Conservation (phyloP, 2,888 invertebrate genomes). For the Habrosyne pyritoides region DNA sequence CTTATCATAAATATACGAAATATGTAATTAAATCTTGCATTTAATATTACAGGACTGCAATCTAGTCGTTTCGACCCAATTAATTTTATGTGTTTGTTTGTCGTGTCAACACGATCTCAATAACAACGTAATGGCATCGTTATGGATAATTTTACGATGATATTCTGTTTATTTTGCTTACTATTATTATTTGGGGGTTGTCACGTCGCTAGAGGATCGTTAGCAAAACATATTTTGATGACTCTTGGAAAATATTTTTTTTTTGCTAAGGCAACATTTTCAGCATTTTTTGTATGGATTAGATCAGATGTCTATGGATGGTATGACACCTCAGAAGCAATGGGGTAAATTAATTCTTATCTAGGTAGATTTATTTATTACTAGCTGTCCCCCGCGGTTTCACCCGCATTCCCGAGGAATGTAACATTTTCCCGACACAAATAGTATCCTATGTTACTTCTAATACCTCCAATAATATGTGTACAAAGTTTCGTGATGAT, state of each 20-base stretch:
- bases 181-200: background rate
- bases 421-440: too few species aligned
- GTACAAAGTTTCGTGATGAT: too few species aligned
- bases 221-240: background rate
- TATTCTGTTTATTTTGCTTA: background rate
- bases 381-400: too few species aligned
- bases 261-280: background rate
- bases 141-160: slow-evolving; percentile 1
- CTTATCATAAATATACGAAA: slow-evolving; percentile 1
- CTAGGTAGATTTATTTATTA: too few species aligned
- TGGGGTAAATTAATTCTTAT: too few species aligned
- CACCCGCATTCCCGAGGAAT: too few species aligned
- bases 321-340: too few species aligned
- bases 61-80: slow-evolving; percentile 20
- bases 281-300: too few species aligned
- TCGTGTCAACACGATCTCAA: slow-evolving; percentile 8
- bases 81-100: slow-evolving; percentile 27
- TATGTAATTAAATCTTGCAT: slow-evolving; percentile 12
- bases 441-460: too few species aligned
- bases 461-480: too few species aligned
- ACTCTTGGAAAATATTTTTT: background rate
- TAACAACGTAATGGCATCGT: slow-evolving; percentile 4
- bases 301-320: too few species aligned
- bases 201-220: background rate
- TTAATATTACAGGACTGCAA: slow-evolving; percentile 8